Percentiles rank a stretch among this genome's conserved stretches.
Conservation (phyloP, 2,888 invertebrate genomes). For the Byasa hedistus region DNA sequence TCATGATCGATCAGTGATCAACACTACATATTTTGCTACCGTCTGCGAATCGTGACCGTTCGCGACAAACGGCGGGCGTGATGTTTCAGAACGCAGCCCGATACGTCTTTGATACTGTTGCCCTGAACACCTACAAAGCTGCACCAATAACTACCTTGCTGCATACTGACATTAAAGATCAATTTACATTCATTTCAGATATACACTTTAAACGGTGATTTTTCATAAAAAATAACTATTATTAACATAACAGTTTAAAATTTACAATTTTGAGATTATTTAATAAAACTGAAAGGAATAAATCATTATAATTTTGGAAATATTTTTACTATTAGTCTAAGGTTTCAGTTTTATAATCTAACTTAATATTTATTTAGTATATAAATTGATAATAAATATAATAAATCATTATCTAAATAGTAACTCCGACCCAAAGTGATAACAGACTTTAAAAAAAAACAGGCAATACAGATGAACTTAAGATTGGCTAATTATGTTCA, state of each 20-base stretch:
- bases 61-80: constrained; percentile 74
- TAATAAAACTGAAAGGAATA: too few relatives aligned
- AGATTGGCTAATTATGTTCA: too few relatives aligned
- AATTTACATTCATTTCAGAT: neutral
- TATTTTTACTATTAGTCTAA: neutral
- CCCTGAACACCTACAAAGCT: constrained; percentile 37
- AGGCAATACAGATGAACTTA: too few relatives aligned
- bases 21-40: constrained; percentile 59
- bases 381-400: too few relatives aligned
- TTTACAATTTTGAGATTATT: too few relatives aligned
- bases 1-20: constrained; percentile 35
- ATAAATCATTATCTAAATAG: too few relatives aligned
- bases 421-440: too few relatives aligned
- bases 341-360: neutral
- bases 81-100: constrained; percentile 62
- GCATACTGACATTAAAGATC: neutral
- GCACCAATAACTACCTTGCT: constrained; percentile 42
- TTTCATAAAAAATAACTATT: constrained; percentile 28
- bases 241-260: neutral
- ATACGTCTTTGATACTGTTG: constrained; percentile 60
- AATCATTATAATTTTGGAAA: neutral
- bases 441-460: too few relatives aligned
- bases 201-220: neutral
- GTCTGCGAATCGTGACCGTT: constrained; percentile 69
- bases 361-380: neutral